Conservation (phyloP, 1,140 invertebrate genomes). For the Babylonia areolata region DNA sequence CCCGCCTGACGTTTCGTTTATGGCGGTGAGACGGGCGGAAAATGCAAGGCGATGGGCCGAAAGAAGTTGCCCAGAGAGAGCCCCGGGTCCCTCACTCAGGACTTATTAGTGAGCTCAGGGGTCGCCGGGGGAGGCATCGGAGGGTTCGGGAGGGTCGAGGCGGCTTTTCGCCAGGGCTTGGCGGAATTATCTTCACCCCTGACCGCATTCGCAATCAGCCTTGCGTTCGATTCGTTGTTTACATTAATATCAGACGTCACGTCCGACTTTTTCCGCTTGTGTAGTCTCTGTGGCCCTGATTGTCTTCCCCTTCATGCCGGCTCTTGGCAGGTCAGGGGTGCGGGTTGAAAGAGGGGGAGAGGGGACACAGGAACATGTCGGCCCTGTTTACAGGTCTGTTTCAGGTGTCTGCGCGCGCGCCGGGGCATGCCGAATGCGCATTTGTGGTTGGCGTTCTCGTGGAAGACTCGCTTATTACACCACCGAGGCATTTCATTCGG, state of each 20-base stretch:
- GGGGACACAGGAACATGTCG: not conserved
- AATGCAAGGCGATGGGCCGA: slow-evolving; percentile 31
- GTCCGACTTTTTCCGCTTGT: not conserved
- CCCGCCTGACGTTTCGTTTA: slow-evolving; percentile 27
- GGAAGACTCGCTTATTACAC: slow-evolving; percentile 12
- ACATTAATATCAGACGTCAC: slow-evolving; percentile 33
- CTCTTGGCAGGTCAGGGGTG: not conserved
- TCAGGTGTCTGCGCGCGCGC: slow-evolving; percentile 16
- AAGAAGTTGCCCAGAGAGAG: slow-evolving; percentile 2
- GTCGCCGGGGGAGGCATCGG: not conserved
- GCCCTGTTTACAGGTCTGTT: slow-evolving; percentile 4
- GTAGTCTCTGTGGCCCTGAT: not conserved
- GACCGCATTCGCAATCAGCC: slow-evolving; percentile 31
- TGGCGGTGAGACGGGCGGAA: slow-evolving; percentile 22
- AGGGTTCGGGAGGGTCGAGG: not conserved
- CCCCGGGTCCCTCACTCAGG: not conserved
- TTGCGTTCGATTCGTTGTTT: slow-evolving; percentile 27
- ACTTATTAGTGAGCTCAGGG: slow-evolving; percentile 3
- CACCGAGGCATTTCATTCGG: slow-evolving; percentile 10
- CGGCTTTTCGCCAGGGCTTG: not conserved
- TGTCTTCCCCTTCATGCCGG: not conserved
- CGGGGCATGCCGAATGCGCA: not conserved
- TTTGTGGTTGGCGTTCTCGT: not conserved
- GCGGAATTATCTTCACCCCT: slow-evolving; percentile 31
- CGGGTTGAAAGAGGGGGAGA: not conserved